phyloP scores from a whole-genome alignment of 2,888 invertebrate species.

The Watsonalla cultraria region DNA sequence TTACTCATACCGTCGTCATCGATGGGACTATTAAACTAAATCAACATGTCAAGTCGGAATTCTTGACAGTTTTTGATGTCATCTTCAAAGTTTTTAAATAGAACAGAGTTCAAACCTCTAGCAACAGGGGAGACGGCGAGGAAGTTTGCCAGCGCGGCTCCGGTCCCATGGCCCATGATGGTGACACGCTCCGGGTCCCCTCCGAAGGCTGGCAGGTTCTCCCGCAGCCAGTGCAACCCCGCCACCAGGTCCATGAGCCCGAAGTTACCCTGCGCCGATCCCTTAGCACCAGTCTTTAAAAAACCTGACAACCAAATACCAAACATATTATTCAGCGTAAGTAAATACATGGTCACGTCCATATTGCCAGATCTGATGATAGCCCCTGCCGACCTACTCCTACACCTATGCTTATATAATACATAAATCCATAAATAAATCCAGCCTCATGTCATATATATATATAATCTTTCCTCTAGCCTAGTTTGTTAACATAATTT shows the following conservation, averaged over 20 bases:
- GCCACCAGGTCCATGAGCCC: conserved; percentile 96
- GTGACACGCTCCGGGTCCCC: conserved; percentile 96
- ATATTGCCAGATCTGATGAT: too few species aligned
- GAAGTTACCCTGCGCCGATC: conserved; percentile 94
- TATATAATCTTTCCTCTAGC: too few species aligned
- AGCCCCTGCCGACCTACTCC: too few species aligned
- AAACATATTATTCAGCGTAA: neutral
- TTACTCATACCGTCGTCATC: too few species aligned
- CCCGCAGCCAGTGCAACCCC: conserved; percentile 97
- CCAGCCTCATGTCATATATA: too few species aligned
- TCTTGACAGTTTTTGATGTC: neutral
- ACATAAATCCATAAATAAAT: too few species aligned
- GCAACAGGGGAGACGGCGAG: conserved; percentile 97
- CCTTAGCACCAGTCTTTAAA: conserved; percentile 92
- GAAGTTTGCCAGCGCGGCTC: conserved; percentile 97
- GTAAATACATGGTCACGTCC: neutral
- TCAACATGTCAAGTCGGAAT: neutral
- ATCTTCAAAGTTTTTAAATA: neutral
- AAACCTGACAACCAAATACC: conserved; percentile 81
- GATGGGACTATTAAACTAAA: too few species aligned
- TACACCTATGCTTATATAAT: too few species aligned
- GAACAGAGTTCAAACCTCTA: conserved; percentile 80
- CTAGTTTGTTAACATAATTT: too few species aligned
- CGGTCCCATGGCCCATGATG: conserved; percentile 97
- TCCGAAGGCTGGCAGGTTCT: conserved; percentile 96